These are phyloP conservation scores for Psilopogon haemacephalus DNA, from an alignment of 2,113 vertebrate species.

Conservation along the genomic window DNA sequence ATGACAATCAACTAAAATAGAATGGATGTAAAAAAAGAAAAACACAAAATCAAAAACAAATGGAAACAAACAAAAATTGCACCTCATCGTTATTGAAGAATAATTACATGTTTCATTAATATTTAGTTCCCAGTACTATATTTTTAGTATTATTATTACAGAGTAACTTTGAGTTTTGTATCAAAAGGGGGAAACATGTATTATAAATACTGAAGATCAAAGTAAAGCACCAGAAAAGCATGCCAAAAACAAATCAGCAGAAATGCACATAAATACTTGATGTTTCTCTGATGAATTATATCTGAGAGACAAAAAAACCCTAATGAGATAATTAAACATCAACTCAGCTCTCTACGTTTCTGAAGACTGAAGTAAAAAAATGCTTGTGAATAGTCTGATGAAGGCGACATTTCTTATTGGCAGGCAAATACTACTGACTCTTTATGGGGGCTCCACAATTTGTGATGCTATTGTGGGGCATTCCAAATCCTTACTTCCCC, in stretches of 20 bases:
- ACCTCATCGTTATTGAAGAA: neutral
- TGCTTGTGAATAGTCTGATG: neutral
- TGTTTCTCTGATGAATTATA: neutral
- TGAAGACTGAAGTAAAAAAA: neutral
- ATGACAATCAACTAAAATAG: neutral
- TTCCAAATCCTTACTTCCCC: too few relatives aligned
- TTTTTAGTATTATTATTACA: neutral
- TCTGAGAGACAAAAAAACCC: neutral
- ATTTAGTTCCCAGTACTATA: neutral
- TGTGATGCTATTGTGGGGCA: too few relatives aligned
- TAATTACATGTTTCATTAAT: rapidly evolving
- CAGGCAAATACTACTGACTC: rapidly evolving
- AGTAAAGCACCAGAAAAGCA: neutral
- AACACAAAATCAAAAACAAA: too few relatives aligned
- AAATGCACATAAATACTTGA: neutral
- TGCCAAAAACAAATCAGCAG: neutral
- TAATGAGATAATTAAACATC: neutral
- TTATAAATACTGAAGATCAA: constrained; percentile 5
- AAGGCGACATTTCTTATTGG: neutral
- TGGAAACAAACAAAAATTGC: neutral
- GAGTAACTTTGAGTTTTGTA: neutral
- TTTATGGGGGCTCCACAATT: rapidly evolving
- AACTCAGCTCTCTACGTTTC: neutral
- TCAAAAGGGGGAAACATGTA: neutral
- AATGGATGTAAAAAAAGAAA: neutral